Evolutionary conservation across 2,888 invertebrate genomes (phyloP), one percentile per base, ranked within the genome.

Genomic region (Pediacus dermestoides): DNA sequence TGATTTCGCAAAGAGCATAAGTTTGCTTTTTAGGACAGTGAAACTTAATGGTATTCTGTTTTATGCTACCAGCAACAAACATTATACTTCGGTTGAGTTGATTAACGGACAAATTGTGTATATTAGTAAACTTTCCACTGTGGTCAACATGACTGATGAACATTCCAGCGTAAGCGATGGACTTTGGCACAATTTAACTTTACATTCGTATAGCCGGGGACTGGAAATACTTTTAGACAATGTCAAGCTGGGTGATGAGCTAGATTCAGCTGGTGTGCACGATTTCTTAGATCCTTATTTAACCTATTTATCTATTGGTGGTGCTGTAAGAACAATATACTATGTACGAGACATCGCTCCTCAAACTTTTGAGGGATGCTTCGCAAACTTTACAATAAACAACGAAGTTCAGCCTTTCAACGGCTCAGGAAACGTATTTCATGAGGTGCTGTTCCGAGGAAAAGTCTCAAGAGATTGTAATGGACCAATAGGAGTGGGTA

Each of bases 231-330:
- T 85, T 23, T 71, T 93, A 2, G 88, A 92, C 62, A 37, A 42
- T 4, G 69, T 69, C 16, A 74, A 80, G 46, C 77, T 85, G 1
- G 91, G 90, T 0, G 91, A 92, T 60, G 91, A 91, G 64, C 72
- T 93, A 2, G 91, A 92, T 60, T 76, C 86, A 0, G 85, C 84
- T 8, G 86, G 88, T 2, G 85, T 91, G 0, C 94, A 94, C 62
- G 90, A 93, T 63, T 93, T 93, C 62, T 75, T 93, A 18, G 93
- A 93, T 67, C 90, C 94, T 0, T 91, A 93, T 61, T 71, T 95
- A 32, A 87, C 87, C 0, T 75, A 81, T 2, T 68, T 95, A 36
- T 82, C 85, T 2, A 68, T 95, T 23, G 94, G 94, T 23, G 90
- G 89, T 4, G 78, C 81, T 0, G 77, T 79, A 56, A 68, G 76